Conservation (phyloP, 2,113 vertebrate species). For the Toxotes chatareus region DNA sequence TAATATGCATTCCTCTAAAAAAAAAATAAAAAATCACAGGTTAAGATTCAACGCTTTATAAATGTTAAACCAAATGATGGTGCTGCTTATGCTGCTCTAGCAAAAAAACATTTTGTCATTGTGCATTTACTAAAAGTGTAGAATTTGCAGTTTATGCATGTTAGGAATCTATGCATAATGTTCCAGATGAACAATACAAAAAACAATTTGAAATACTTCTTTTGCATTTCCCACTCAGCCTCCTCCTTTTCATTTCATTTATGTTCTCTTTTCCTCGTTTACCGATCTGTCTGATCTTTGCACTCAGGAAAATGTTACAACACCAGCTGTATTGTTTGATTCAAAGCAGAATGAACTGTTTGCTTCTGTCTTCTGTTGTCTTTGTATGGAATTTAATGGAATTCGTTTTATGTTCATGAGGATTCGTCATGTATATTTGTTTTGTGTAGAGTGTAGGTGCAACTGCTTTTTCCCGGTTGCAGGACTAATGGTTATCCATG, state of each 20-base stretch:
- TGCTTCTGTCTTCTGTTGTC: conserved; percentile 35
- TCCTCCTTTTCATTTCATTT: conserved; percentile 2
- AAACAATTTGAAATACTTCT: background rate
- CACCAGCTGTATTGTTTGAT: conserved; percentile 66
- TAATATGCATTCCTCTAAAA: conserved; percentile 6
- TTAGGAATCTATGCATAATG: background rate
- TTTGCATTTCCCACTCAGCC: background rate
- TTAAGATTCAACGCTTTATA: background rate
- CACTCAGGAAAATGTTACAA: conserved; percentile 77
- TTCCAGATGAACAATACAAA: background rate
- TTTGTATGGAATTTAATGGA: conserved; percentile 20
- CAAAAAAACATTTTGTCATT: conserved; percentile 12
- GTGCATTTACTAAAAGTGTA: conserved; percentile 5
- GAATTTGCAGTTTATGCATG: background rate
- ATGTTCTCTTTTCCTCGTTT: background rate
- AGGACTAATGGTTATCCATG: conserved; percentile 24
- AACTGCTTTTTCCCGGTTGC: conserved; percentile 13
- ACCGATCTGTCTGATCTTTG: conserved; percentile 60
- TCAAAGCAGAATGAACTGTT: conserved; percentile 40
- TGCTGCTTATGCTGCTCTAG: conserved; percentile 45
- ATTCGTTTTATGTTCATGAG: background rate
- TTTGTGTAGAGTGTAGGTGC: conserved; percentile 30
- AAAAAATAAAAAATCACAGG: background rate
- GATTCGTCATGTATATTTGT: conserved; percentile 28
- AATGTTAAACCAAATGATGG: conserved; percentile 16